Evolutionary conservation across 2,797 vertebrate genomes (phyloP).

Genomic region (Mionectes olivaceus): DNA sequence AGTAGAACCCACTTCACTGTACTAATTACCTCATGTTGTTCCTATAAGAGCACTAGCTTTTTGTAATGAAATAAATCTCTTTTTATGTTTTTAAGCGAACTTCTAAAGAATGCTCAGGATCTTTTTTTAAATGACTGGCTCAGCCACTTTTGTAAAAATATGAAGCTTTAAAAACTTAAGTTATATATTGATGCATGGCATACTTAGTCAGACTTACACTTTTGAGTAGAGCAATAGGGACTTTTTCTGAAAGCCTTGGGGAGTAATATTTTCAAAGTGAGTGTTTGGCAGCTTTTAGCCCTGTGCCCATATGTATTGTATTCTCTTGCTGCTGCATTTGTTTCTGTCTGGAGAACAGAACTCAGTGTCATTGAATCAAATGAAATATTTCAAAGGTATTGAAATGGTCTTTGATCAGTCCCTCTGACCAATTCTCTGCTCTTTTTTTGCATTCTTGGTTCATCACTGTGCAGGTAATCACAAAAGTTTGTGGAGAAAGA

Average conservation of each 20-base stretch:
- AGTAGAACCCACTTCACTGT: background rate
- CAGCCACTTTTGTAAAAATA: background rate
- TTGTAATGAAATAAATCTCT: background rate
- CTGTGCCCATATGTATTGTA: background rate
- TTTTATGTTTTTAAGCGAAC: background rate
- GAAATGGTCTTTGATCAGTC: background rate
- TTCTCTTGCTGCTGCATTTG: background rate
- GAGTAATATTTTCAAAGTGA: background rate
- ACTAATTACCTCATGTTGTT: background rate
- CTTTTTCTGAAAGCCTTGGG: background rate
- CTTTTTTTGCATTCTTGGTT: background rate
- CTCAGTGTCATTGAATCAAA: background rate
- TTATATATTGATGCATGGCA: background rate
- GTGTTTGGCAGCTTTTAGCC: background rate
- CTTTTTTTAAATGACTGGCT: background rate
- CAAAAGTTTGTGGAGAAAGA: background rate
- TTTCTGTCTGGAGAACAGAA: background rate
- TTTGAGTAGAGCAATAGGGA: background rate
- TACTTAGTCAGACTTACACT: background rate
- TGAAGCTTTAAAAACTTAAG: background rate
- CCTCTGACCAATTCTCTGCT: background rate
- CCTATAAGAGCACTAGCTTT: background rate
- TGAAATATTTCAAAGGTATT: background rate
- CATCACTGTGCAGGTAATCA: background rate
- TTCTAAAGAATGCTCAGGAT: background rate